Conservation (phyloP, 2,113 vertebrate species). For the Eonycteris spelaea region DNA sequence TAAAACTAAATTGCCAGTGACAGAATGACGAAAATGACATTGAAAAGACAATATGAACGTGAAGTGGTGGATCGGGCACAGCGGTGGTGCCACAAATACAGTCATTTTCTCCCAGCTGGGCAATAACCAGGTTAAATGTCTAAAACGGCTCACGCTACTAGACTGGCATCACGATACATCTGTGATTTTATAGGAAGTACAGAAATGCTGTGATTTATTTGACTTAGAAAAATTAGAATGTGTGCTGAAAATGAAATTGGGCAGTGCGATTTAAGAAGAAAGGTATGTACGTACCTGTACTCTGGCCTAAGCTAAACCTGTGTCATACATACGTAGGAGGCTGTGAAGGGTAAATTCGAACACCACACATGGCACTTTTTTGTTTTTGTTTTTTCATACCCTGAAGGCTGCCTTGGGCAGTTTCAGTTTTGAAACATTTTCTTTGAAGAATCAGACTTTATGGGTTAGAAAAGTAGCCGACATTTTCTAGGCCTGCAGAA, state of each 20-base stretch:
- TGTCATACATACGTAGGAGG: not conserved
- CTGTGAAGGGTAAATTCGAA: not conserved
- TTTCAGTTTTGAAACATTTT: constrained; percentile 16
- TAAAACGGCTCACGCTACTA: not conserved
- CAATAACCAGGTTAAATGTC: constrained; percentile 22
- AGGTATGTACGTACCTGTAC: not conserved
- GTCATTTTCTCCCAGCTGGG: constrained; percentile 34
- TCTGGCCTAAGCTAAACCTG: not conserved
- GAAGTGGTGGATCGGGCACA: constrained; percentile 11
- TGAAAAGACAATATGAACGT: constrained; percentile 25
- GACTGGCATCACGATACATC: not conserved
- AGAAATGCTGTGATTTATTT: not conserved
- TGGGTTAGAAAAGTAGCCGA: not conserved
- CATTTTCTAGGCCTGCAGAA: not conserved
- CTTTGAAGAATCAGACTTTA: not conserved
- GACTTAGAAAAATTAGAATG: not conserved
- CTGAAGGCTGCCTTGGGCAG: not conserved
- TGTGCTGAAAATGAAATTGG: constrained; percentile 9
- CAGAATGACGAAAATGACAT: constrained; percentile 18
- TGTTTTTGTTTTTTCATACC: not conserved
- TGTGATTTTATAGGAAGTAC: not conserved
- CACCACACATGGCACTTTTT: not conserved
- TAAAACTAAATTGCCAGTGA: constrained; percentile 59
- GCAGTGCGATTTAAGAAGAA: not conserved
- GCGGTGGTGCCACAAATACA: not conserved